These are phyloP conservation scores for Hymenopus coronatus DNA, from an alignment of 2,888 invertebrate genomes.

Conservation along the genomic window DNA sequence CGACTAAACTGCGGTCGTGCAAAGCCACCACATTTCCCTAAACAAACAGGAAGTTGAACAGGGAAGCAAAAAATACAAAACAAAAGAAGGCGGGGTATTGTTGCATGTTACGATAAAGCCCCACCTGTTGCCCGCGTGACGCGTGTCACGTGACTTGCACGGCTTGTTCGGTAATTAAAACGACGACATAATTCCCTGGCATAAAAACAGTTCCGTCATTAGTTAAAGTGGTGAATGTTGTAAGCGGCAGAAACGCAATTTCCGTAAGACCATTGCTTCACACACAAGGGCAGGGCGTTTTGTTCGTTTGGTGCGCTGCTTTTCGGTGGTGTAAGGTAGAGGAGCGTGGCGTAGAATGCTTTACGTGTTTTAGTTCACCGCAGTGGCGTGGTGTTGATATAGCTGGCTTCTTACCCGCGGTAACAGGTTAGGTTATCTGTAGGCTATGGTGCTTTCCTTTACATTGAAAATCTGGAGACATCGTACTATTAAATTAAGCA, in stretches of 20 bases:
- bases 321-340: no score
- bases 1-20: not conserved
- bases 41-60: not conserved
- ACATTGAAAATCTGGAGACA: no score
- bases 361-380: no score
- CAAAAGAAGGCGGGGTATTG: not conserved
- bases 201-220: not conserved
- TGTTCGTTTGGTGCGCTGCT: not conserved
- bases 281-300: not conserved
- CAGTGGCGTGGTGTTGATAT: no score
- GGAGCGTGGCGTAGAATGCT: no score
- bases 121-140: not conserved
- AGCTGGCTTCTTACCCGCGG: no score
- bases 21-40: not conserved
- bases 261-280: not conserved
- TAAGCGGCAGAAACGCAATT: not conserved
- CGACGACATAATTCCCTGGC: not conserved
- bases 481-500: no score
- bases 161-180: not conserved
- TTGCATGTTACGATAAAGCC: not conserved
- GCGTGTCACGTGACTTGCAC: not conserved
- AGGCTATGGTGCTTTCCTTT: no score
- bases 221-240: not conserved
- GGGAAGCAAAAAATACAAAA: not conserved
- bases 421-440: no score